These are phyloP conservation scores for Cacoxenus indagator DNA, from an alignment of 2,888 invertebrate species.

Conservation along the genomic window DNA sequence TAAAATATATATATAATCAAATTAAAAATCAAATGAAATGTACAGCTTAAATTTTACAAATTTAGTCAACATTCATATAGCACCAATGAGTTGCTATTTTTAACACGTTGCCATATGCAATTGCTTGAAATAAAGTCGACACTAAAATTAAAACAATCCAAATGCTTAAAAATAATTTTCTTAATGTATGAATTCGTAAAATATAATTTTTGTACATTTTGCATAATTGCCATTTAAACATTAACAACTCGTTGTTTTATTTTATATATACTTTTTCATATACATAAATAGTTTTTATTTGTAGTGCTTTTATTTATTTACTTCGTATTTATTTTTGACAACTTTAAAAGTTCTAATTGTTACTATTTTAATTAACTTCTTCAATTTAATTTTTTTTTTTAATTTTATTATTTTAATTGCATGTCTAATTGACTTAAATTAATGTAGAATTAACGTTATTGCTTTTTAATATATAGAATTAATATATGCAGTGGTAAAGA, in stretches of 20 bases:
- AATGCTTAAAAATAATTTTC: conserved; percentile 19
- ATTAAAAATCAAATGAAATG: neutral
- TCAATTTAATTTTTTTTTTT: conserved; percentile 8
- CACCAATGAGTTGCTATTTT: conserved; percentile 38
- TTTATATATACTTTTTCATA: conserved; percentile 12
- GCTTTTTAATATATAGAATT: conserved; percentile 16
- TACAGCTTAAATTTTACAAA: neutral
- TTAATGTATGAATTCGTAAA: neutral
- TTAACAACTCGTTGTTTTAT: conserved; percentile 18
- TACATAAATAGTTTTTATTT: conserved; percentile 33
- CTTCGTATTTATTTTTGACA: conserved; percentile 38
- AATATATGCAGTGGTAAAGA: neutral
- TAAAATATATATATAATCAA: neutral
- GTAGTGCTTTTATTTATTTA: conserved; percentile 35
- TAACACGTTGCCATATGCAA: neutral
- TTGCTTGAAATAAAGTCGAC: neutral
- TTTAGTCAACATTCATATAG: conserved; percentile 43
- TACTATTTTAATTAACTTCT: conserved; percentile 33
- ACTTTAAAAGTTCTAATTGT: conserved; percentile 53
- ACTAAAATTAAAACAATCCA: conserved; percentile 32
- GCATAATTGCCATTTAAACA: conserved; percentile 25
- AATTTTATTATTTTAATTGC: conserved; percentile 44
- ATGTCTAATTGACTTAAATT: conserved; percentile 60
- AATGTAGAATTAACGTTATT: conserved; percentile 41
- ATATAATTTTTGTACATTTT: conserved; percentile 53